Base-by-base conservation (phyloP, 2,888 invertebrate species). In the Auanema sp. region DNA sequence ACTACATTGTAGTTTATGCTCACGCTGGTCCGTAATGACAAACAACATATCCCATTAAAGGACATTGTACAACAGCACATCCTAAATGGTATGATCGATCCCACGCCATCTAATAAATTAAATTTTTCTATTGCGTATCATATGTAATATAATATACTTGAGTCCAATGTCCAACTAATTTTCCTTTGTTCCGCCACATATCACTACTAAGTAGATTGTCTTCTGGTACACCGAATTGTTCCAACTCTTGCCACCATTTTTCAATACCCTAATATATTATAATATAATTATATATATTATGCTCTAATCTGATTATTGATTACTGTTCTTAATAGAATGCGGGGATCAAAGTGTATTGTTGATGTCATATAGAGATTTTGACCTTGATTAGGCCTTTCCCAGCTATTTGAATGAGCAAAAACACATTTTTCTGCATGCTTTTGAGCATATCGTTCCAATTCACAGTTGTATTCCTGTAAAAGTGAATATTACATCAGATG, bases 161-260 rank as follows among this genome's bases (percentile, higher is more conserved):
- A 11, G 72, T 72, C 62, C 69, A 72, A 62, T 72, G 72, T 40
- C 72, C 72, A 16, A 72, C 64, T 24, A 65, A 66, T 66, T 69
- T 69, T 59, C 72, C 72, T 59, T 72, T 72, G 58, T 64, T 49
- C 41, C 60, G 61, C 72, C 72, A 72, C 18, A 72, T 33, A 53
- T 68, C 66, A 18, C 64, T 54, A 16, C 69, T 66, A 44, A 72
- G 60, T 10, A 72, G 57, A 56, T 72, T 72, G 58, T 72, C 66
- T 54, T 64, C 60, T 10, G 72, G 72, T 14, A 66, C 64, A 23
- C 72, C 72, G 33, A 69, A 69, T 61, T 72, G 69, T 59, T 69
- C 72, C 50, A 72, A 54, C 54, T 72, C 72, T 53, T 72, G 69
- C 72, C 72, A 72, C 72, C 72, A 72, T 63, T 72, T 72, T 49